Evolutionary conservation across 1,140 invertebrate species (phyloP), one percentile per base, ranked within the genome.

Genomic region (Saxidomus purpurata): DNA sequence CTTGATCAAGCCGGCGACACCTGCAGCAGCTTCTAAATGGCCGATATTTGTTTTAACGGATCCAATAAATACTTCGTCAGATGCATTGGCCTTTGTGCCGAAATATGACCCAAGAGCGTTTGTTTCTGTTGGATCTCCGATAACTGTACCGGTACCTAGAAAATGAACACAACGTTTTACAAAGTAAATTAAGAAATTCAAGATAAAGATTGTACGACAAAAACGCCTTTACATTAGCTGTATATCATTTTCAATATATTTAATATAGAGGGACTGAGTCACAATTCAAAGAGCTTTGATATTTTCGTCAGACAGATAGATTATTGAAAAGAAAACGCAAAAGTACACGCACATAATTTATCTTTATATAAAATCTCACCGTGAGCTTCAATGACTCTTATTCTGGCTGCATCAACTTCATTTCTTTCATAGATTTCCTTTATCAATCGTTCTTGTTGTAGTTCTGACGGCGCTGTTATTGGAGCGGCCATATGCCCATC

Each of bases 1-100:
- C 79, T 99, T 99, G 1, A 98, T 98, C 49, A 99, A 96, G 0
- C 98, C 98, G 93, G 98, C 98, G n/a, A 98, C 95, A 38, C 98
- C 98, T 17, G 98, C 99, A 0, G 98, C 98, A 1, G 98, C 97
- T 95, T 99, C 99, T 0, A 98, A 52, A 61, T 93, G 92, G 31
- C 92, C 92, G 34, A 93, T 91, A 43, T 92, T 93, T 9, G 92
- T 90, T 74, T 93, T 93, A 0, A 92, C 91, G 11, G 92, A 93
- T 0, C 92, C 92, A 25, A 93, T 90, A 19, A 47, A 67, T 38
- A 86, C 47, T 36, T 74, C 25, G 6, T 59, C 34, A 25, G 19
- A 19, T 31, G 47, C 36, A 38, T 63, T n/a, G 3, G 34, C 25
- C 11, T 40, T 47, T 55, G 40, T 69, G 9, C 61, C 38, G 40